Conservation (phyloP, 2,113 vertebrate species). For the Cairina moschata region DNA sequence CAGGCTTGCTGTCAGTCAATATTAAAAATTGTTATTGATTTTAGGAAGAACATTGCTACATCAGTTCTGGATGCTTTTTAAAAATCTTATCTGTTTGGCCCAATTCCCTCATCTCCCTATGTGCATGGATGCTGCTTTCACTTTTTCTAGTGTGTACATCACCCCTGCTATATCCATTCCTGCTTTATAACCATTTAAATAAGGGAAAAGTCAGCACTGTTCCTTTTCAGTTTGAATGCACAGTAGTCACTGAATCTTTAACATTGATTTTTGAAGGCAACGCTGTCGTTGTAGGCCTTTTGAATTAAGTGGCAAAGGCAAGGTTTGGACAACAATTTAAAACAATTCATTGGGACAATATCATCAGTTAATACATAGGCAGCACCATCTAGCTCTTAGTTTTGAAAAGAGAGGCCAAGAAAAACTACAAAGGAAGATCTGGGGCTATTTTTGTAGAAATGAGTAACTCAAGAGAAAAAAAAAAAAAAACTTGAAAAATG, state of each 20-base stretch:
- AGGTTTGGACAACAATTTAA: not conserved
- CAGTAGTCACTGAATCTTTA: not conserved
- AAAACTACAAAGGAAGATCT: not conserved
- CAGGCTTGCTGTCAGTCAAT: no score
- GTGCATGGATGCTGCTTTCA: not conserved
- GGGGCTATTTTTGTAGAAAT: not conserved
- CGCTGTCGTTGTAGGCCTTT: not conserved
- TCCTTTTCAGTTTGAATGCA: not conserved
- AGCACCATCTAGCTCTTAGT: not conserved
- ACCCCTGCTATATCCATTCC: not conserved
- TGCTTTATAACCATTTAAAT: not conserved
- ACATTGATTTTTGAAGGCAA: not conserved
- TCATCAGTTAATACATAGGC: not conserved
- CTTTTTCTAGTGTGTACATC: not conserved
- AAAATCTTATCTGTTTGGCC: not conserved
- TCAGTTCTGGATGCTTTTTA: not conserved
- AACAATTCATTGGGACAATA: not conserved
- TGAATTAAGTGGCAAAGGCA: not conserved
- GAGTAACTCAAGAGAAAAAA: not conserved
- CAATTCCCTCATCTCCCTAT: not conserved
- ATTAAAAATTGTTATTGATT: not conserved
- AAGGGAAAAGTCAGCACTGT: not conserved
- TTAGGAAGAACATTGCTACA: not conserved
- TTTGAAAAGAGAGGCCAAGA: not conserved
- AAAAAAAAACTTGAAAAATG: not conserved